These are phyloP conservation scores for Myiopsitta monachus DNA, from an alignment of 2,113 vertebrate genomes.

Conservation along the genomic window DNA sequence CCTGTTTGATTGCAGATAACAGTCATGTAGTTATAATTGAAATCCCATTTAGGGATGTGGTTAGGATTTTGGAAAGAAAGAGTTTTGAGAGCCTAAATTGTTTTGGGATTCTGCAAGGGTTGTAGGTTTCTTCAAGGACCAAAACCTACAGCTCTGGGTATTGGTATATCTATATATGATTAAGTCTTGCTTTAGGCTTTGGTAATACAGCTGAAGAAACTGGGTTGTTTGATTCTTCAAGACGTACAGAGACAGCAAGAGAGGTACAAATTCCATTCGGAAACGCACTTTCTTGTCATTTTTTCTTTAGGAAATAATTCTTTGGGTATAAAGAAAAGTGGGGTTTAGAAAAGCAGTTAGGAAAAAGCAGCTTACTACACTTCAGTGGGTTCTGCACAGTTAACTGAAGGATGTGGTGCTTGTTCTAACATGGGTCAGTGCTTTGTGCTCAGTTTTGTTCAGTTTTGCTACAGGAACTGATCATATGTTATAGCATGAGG, in stretches of 20 bases:
- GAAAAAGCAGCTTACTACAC: neutral
- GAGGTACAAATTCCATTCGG: neutral
- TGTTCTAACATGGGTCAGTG: neutral
- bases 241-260: neutral
- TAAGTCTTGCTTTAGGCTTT: neutral
- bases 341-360: neutral
- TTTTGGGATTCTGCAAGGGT: neutral
- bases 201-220: neutral
- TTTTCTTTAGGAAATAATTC: neutral
- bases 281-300: neutral
- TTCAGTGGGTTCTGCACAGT: neutral
- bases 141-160: neutral
- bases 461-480: neutral
- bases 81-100: neutral
- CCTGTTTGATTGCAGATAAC: neutral
- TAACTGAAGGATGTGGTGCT: neutral
- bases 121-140: neutral
- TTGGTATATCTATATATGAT: neutral
- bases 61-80: neutral
- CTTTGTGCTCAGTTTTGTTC: neutral
- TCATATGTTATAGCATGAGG: neutral
- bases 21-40: neutral
- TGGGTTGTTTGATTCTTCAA: neutral
- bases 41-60: neutral
- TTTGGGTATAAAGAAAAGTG: neutral